These are phyloP conservation scores for Brevimyrus niger DNA, from an alignment of 2,113 vertebrate genomes.

Conservation along the genomic window DNA sequence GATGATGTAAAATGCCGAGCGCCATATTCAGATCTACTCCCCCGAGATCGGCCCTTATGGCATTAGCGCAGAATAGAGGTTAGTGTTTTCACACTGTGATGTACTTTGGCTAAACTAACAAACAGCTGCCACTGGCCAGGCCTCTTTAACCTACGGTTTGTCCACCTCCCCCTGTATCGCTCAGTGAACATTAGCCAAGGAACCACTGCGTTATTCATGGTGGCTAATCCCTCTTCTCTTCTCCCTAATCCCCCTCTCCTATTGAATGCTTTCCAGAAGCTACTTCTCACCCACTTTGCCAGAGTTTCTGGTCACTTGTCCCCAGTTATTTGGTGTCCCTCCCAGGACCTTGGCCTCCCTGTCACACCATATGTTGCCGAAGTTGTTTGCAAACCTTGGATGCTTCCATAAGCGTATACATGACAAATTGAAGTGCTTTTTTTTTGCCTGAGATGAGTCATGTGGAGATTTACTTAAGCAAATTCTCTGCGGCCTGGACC, in stretches of 20 bases:
- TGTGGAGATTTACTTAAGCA: neutral
- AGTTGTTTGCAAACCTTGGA: neutral
- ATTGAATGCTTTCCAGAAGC: slow-evolving; percentile 23
- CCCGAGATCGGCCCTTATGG: neutral
- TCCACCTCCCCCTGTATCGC: neutral
- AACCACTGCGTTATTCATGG: slow-evolving; percentile 46
- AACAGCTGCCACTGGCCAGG: slow-evolving; percentile 20
- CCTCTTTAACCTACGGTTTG: neutral
- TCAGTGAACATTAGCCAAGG: slow-evolving; percentile 37
- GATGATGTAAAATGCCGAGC: neutral
- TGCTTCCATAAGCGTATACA: neutral
- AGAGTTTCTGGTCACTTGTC: slow-evolving; percentile 33
- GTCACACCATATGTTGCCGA: slow-evolving; percentile 51
- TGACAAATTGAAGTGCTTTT: slow-evolving; percentile 1
- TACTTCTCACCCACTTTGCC: slow-evolving; percentile 36
- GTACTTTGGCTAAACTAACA: slow-evolving; percentile 27
- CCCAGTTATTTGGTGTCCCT: slow-evolving; percentile 41
- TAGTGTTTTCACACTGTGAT: slow-evolving; percentile 29
- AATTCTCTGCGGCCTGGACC: neutral
- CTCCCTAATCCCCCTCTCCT: slow-evolving; percentile 8
- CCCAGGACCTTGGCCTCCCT: slow-evolving; percentile 43
- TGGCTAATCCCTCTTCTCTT: slow-evolving; percentile 40
- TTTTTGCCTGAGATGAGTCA: neutral
- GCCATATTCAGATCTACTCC: neutral
- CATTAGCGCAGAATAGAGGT: slow-evolving; percentile 22